phyloP scores from a whole-genome alignment of 2,113 vertebrate genomes.

The Callithrix jacchus region DNA sequence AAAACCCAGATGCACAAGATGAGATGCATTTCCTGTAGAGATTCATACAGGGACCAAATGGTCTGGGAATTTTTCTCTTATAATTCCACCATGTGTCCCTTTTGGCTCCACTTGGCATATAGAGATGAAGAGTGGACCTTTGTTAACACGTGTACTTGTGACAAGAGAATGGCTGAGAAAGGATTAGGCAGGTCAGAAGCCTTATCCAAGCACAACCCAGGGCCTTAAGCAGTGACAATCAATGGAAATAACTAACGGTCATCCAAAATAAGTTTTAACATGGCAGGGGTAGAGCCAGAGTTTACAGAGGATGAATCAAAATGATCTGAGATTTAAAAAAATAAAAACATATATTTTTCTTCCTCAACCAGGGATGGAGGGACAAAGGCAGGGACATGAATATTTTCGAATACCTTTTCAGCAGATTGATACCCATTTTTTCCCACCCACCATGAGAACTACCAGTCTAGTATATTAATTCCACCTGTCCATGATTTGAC shows the following conservation, averaged over 20 bases:
- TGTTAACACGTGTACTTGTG: not conserved
- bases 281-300: not conserved
- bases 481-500: not conserved
- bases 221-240: not conserved
- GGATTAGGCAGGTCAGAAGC: not conserved
- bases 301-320: not conserved
- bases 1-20: slow-evolving; percentile 41
- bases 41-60: not conserved
- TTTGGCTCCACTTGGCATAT: not conserved
- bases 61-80: not conserved
- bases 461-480: not conserved
- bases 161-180: not conserved
- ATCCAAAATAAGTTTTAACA: not conserved
- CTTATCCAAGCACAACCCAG: not conserved
- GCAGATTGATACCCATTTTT: not conserved
- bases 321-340: not conserved
- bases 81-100: not conserved
- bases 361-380: not conserved
- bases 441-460: not conserved
- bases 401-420: slow-evolving; percentile 9
- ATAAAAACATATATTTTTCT: not conserved
- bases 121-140: not conserved
- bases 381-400: not conserved
- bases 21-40: not conserved
- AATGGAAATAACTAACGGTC: not conserved